Conservation (phyloP, 2,888 invertebrate genomes). For the Glyphotaelius pellucidus region DNA sequence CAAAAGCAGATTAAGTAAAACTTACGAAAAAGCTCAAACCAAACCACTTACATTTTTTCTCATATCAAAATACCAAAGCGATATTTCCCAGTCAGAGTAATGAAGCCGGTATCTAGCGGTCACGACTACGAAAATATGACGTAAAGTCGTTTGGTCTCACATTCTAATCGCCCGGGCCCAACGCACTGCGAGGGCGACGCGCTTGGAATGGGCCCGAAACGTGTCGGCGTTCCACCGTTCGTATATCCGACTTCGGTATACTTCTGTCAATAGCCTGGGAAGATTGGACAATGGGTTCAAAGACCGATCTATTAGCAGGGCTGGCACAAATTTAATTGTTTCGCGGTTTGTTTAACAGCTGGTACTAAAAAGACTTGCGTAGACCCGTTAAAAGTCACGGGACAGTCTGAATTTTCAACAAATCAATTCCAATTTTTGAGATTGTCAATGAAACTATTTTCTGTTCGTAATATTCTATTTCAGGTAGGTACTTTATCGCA, state of each 20-base stretch:
- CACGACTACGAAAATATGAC: slow-evolving; percentile 52
- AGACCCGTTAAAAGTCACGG: too few species aligned
- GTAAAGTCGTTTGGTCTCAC: slow-evolving; percentile 33
- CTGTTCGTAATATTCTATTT: too few species aligned
- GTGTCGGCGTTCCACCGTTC: slow-evolving; percentile 39
- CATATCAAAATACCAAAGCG: slow-evolving; percentile 46
- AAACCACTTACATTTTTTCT: background rate
- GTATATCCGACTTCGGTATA: slow-evolving; percentile 48
- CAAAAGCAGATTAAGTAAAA: background rate
- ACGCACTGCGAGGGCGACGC: slow-evolving; percentile 9
- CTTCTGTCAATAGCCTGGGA: slow-evolving; percentile 54
- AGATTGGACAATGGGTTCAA: slow-evolving; percentile 54
- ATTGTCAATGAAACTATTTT: too few species aligned
- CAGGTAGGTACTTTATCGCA: too few species aligned
- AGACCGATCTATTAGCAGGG: slow-evolving; percentile 50
- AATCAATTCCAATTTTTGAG: too few species aligned
- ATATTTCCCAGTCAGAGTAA: slow-evolving; percentile 49
- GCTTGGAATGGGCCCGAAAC: slow-evolving; percentile 47
- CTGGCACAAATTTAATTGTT: background rate
- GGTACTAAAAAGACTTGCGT: too few species aligned
- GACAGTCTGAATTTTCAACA: too few species aligned
- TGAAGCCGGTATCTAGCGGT: slow-evolving; percentile 39
- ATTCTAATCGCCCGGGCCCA: slow-evolving; percentile 24
- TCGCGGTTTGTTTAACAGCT: too few species aligned
- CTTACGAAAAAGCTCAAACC: background rate